These are phyloP conservation scores for Drosophila lacicola DNA, from an alignment of 2,888 invertebrate genomes.

Conservation along the genomic window DNA sequence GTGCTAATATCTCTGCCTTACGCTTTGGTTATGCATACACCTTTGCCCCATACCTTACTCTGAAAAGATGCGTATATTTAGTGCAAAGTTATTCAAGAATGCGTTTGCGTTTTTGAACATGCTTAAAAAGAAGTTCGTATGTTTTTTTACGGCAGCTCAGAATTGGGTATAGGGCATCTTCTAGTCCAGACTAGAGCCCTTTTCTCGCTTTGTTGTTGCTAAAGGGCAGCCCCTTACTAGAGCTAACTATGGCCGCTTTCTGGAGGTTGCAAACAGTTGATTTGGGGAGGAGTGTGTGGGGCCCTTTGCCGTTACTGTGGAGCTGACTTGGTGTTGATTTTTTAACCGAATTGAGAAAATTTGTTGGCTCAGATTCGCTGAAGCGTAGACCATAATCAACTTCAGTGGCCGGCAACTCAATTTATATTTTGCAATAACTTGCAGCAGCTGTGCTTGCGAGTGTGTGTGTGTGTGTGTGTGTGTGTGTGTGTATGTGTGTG, in stretches of 20 bases:
- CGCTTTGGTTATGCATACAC: no score
- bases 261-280: conserved; percentile 7
- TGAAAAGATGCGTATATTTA: no score
- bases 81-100: no score
- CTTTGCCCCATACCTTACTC: no score
- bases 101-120: no score
- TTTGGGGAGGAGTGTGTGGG: not conserved
- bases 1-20: no score
- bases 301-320: conserved; percentile 11
- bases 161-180: not conserved
- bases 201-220: conserved; percentile 17
- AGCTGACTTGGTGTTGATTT: conserved; percentile 69
- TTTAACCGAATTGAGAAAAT: conserved; percentile 79
- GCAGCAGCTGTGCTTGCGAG: conserved; percentile 56
- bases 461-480: conserved; percentile 20
- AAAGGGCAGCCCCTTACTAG: conserved; percentile 33
- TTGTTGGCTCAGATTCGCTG: conserved; percentile 78
- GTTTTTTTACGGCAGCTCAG: no score
- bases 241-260: conserved; percentile 18
- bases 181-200: not conserved
- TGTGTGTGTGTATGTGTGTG: conserved; percentile 21
- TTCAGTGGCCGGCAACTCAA: conserved; percentile 83
- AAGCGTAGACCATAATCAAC: conserved; percentile 82
- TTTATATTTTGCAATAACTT: conserved; percentile 73
- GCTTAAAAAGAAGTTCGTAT: no score